phyloP scores from a whole-genome alignment of 2,797 vertebrate species.

The Pangasius larnaudii region DNA sequence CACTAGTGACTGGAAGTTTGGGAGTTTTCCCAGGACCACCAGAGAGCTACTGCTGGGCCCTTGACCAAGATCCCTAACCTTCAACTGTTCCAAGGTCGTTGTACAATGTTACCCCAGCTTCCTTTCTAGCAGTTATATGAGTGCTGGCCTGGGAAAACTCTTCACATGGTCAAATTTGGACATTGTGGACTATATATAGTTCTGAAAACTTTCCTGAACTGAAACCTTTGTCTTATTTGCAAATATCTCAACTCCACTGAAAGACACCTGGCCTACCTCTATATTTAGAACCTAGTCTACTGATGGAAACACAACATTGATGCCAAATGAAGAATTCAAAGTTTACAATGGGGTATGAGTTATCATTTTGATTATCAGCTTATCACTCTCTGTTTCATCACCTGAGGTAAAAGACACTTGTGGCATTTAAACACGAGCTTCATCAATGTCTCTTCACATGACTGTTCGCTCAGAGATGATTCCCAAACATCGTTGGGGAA shows the following conservation, averaged over 20 bases:
- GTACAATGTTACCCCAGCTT: background rate
- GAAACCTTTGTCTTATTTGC: background rate
- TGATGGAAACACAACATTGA: background rate
- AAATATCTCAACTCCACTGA: background rate
- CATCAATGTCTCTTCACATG: background rate
- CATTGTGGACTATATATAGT: conserved; percentile 3
- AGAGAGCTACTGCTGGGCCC: background rate
- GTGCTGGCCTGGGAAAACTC: background rate
- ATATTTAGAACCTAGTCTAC: background rate
- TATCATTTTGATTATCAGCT: background rate
- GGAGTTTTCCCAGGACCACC: conserved; percentile 17
- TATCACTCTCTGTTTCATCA: background rate
- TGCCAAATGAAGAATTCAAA: background rate
- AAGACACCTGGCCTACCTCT: background rate
- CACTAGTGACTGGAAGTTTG: background rate
- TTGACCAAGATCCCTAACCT: background rate
- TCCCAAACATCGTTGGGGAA: background rate
- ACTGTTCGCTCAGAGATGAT: too few species aligned
- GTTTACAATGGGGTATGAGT: background rate
- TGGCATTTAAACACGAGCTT: background rate
- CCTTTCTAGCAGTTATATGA: background rate
- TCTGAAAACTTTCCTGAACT: background rate
- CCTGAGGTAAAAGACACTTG: background rate
- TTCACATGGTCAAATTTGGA: background rate
- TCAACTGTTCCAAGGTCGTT: background rate